phyloP scores from a whole-genome alignment of 2,888 invertebrate genomes.

The Dryomyza anilis region DNA sequence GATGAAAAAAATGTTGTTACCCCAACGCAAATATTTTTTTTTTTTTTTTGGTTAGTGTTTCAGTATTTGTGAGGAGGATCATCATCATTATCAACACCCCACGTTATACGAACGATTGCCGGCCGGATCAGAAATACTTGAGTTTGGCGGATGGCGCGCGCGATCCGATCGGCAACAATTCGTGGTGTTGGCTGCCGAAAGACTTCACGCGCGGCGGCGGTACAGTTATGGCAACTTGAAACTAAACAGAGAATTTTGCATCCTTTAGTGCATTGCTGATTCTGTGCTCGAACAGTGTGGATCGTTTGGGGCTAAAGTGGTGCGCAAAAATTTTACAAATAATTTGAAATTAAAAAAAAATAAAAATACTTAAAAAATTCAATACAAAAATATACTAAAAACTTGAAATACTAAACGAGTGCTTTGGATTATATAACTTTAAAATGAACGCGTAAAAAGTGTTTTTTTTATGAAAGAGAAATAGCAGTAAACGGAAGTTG shows the following conservation, averaged over 20 bases:
- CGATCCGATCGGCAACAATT: constrained; percentile 17
- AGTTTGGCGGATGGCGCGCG: neutral
- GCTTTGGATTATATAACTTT: too few species aligned
- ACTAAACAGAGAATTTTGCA: constrained; percentile 61
- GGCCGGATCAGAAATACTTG: too few species aligned
- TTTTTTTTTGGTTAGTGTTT: neutral
- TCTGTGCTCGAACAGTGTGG: constrained; percentile 60
- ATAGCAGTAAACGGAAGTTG: neutral
- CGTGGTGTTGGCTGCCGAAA: constrained; percentile 1
- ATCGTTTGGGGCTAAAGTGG: constrained; percentile 40
- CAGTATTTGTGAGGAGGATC: neutral
- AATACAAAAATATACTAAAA: constrained; percentile 6
- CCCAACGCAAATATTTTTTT: too few species aligned
- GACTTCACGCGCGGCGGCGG: constrained; percentile 32
- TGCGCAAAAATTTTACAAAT: neutral
- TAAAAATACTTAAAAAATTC: constrained; percentile 4
- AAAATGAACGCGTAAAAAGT: neutral
- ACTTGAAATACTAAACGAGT: too few species aligned
- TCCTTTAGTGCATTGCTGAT: constrained; percentile 62
- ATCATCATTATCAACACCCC: too few species aligned
- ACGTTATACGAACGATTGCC: too few species aligned
- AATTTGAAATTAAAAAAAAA: neutral
- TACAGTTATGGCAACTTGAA: constrained; percentile 43
- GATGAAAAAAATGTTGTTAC: constrained; percentile 17
- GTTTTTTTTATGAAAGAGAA: neutral